These are phyloP conservation scores for Sebastes miniatus DNA, from an alignment of 2,797 vertebrate genomes.

Conservation along the genomic window DNA sequence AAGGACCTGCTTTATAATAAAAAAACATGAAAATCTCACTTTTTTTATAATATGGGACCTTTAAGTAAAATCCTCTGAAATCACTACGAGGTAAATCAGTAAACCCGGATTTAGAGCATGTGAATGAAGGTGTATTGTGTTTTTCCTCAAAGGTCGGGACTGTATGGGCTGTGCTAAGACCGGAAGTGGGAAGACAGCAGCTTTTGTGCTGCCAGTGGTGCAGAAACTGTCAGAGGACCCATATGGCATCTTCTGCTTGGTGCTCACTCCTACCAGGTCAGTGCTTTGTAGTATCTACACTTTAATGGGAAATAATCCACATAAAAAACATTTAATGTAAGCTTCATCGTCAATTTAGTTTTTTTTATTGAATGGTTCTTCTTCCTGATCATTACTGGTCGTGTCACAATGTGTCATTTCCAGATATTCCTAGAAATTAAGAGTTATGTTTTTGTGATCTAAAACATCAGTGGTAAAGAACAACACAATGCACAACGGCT, in stretches of 20 bases:
- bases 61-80: background rate
- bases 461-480: background rate
- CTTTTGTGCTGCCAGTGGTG: conserved; percentile 92
- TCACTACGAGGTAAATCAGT: background rate
- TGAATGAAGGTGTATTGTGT: background rate
- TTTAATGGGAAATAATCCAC: background rate
- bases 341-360: background rate
- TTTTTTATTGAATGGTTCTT: background rate
- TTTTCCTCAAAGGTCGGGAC: conserved; percentile 85
- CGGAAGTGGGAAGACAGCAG: conserved; percentile 95
- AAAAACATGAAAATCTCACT: too few species aligned
- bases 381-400: background rate
- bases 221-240: conserved; percentile 95
- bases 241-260: conserved; percentile 94
- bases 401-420: background rate
- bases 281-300: background rate
- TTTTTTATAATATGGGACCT: too few species aligned
- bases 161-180: conserved; percentile 96
- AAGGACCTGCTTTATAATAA: too few species aligned
- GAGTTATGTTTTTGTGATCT: background rate
- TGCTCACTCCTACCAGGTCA: conserved; percentile 94
- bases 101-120: background rate
- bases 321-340: background rate
- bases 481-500: background rate
- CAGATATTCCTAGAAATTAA: background rate